These are phyloP conservation scores for Patella vulgata DNA, from an alignment of 1,140 invertebrate genomes.

Conservation along the genomic window DNA sequence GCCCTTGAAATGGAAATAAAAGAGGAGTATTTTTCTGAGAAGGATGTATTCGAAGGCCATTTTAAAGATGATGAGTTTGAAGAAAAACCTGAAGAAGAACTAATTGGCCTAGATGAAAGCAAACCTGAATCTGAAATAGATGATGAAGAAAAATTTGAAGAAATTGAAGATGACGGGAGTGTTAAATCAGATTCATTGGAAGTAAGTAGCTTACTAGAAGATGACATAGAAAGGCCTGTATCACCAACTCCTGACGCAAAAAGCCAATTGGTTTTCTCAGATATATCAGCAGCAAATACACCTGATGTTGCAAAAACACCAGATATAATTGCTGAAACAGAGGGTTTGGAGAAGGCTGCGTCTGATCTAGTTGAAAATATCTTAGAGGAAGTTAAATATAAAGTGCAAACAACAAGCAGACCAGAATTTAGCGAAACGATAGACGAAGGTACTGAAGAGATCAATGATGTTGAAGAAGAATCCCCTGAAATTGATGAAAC, in stretches of 20 bases:
- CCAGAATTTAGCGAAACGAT: conserved; percentile 21
- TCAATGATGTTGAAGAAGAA: conserved; percentile 23
- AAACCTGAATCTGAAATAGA: conserved; percentile 8
- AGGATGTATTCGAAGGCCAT: conserved; percentile 26
- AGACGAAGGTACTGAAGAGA: conserved; percentile 16
- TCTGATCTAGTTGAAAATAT: conserved; percentile 58
- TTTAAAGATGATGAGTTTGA: conserved; percentile 40
- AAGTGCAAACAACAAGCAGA: conserved; percentile 33
- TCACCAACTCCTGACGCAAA: conserved; percentile 61
- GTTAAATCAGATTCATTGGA: conserved; percentile 28
- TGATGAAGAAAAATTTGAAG: conserved; percentile 9
- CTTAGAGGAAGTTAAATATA: conserved; percentile 47
- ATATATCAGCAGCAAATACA: conserved; percentile 23
- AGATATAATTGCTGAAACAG: conserved; percentile 19
- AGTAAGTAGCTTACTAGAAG: conserved; percentile 36
- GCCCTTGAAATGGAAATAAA: conserved; percentile 38
- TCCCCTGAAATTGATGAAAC: conserved; percentile 18
- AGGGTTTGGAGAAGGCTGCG: conserved; percentile 45
- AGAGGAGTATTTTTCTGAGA: conserved; percentile 7
- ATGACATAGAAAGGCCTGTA: conserved; percentile 60
- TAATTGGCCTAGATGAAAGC: conserved; percentile 66
- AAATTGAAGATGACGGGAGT: conserved; percentile 7
- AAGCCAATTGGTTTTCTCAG: conserved; percentile 49
- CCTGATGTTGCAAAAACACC: background rate
- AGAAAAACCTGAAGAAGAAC: conserved; percentile 56